Conservation (phyloP, 2,113 vertebrate species). For the Cyanoramphus novaezelandiae region DNA sequence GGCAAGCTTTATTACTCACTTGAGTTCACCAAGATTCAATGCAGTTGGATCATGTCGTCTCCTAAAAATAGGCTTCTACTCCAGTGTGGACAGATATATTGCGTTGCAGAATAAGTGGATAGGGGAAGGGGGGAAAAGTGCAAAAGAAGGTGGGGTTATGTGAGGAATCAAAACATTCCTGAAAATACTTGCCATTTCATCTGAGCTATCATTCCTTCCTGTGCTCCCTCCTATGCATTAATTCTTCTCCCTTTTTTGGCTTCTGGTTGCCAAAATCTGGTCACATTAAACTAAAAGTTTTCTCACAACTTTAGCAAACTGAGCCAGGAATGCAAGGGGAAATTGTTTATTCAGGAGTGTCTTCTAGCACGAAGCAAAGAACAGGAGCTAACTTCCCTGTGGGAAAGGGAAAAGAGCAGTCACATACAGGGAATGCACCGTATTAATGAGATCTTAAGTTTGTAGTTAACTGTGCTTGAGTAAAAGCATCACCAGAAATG, state of each 20-base stretch:
- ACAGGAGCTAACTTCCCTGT: conserved; percentile 67
- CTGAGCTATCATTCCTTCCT: not conserved
- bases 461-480: not conserved
- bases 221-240: not conserved
- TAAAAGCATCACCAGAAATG: not conserved
- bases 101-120: not conserved
- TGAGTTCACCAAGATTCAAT: not conserved
- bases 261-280: not conserved
- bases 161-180: not conserved
- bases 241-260: not conserved
- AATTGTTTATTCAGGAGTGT: conserved; percentile 65
- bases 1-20: not conserved
- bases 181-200: not conserved
- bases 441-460: not conserved
- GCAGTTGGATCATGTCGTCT: not conserved
- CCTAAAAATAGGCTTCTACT: not conserved
- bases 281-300: not conserved
- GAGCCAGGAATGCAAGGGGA: not conserved
- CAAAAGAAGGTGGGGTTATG: not conserved
- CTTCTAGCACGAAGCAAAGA: conserved; percentile 62
- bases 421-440: not conserved
- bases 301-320: not conserved
- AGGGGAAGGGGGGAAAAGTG: not conserved
- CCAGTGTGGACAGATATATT: not conserved
- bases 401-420: conserved; percentile 61